A percentile compares a stretch with the other conserved stretches of the same genome.
Conservation (phyloP, 2,113 vertebrate species). For the Stegostoma tigrinum region DNA sequence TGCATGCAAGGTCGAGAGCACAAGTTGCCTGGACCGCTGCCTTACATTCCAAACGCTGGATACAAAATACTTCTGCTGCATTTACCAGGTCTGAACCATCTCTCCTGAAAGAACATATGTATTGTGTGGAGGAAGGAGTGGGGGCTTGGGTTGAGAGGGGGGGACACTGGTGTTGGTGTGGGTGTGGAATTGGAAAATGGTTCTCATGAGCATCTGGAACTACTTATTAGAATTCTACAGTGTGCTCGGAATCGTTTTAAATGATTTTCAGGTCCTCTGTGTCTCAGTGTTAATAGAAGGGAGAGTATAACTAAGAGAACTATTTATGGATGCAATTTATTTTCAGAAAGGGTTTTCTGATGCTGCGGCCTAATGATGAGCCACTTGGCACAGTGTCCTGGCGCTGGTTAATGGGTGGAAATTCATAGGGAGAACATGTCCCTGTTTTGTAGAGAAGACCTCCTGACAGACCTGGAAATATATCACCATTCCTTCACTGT, state of each 20-base stretch:
- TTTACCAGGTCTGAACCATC: background rate
- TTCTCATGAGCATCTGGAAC: background rate
- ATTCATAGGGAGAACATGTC: background rate
- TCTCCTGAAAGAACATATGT: background rate
- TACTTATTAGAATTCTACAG: background rate
- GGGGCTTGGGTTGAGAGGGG: background rate
- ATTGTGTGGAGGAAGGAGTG: background rate
- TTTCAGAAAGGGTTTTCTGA: background rate
- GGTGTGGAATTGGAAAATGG: background rate
- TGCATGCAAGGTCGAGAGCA: background rate
- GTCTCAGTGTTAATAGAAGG: background rate
- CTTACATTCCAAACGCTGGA: background rate
- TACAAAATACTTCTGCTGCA: conserved; percentile 15
- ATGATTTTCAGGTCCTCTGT: background rate
- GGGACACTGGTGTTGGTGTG: background rate
- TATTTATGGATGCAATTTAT: background rate
- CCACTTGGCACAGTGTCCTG: no score
- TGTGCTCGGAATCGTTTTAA: background rate
- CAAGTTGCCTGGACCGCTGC: background rate
- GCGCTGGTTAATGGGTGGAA: background rate
- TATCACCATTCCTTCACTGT: background rate
- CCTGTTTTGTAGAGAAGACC: background rate
- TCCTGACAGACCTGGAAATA: background rate
- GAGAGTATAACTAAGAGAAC: background rate
- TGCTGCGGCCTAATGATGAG: background rate